These are phyloP conservation scores for Odocoileus virginianus DNA, from an alignment of 2,113 vertebrate species.

Conservation along the genomic window DNA sequence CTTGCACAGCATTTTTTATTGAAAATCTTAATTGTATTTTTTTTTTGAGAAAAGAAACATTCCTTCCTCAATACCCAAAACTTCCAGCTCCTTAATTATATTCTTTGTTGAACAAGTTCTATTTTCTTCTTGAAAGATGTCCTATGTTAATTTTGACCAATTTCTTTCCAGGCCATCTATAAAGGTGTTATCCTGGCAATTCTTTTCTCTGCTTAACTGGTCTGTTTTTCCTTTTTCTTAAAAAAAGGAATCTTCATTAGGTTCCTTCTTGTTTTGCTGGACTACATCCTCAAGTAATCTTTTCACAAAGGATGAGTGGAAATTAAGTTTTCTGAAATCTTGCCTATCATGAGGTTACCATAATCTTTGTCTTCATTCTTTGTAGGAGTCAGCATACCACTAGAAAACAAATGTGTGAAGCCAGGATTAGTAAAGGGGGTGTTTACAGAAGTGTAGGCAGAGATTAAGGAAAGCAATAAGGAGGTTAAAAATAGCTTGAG, in stretches of 20 bases:
- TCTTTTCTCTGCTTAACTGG: too few species aligned
- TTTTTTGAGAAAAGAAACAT: neutral
- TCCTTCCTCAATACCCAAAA: neutral
- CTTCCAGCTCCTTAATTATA: neutral
- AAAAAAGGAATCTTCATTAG: neutral
- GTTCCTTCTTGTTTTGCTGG: neutral
- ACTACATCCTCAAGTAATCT: neutral
- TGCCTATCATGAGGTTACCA: neutral
- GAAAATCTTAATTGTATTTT: neutral
- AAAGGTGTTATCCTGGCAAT: neutral
- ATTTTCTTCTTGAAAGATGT: neutral
- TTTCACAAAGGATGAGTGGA: neutral
- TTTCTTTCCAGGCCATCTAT: neutral
- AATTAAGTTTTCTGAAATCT: neutral
- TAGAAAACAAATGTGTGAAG: neutral
- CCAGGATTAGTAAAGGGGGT: too few species aligned
- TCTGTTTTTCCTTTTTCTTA: too few species aligned
- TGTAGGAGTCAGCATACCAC: neutral
- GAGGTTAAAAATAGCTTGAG: too few species aligned
- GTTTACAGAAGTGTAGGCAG: neutral
- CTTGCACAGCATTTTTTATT: neutral
- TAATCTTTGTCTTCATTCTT: neutral
- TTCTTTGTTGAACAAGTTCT: neutral
- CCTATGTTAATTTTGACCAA: neutral
- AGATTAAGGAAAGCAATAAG: neutral